These are phyloP conservation scores for Bibio marci DNA, from an alignment of 2,888 invertebrate genomes.

Conservation along the genomic window DNA sequence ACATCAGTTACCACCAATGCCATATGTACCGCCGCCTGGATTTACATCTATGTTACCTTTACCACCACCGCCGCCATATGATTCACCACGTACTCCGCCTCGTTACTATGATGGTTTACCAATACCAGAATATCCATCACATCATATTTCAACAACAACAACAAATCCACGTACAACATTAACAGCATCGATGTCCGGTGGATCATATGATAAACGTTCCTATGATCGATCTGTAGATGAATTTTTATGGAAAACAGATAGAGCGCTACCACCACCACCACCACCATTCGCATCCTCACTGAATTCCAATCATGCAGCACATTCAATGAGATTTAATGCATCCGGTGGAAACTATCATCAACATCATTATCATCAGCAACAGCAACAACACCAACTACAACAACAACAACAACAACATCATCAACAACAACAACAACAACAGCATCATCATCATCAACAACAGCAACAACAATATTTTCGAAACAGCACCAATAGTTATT, in stretches of 20 bases:
- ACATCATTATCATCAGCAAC: conserved; percentile 1
- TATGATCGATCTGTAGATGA: conserved; percentile 84
- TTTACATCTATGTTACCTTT: conserved; percentile 25
- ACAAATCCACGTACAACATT: conserved; percentile 24
- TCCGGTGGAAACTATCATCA: background rate
- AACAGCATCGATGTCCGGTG: conserved; percentile 19
- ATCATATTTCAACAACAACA: conserved; percentile 23
- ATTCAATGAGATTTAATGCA: too few relatives aligned
- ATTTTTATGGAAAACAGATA: conserved; percentile 55
- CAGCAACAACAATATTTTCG: too few relatives aligned
- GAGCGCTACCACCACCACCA: conserved; percentile 12
- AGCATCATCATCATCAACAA: background rate
- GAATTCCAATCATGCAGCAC: background rate
- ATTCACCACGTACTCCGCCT: conserved; percentile 53
- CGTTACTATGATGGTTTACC: conserved; percentile 69
- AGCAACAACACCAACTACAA: too few relatives aligned
- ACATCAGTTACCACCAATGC: conserved; percentile 68
- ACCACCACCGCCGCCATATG: conserved; percentile 44
- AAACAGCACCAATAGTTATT: too few relatives aligned
- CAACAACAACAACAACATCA: background rate
- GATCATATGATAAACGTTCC: conserved; percentile 51
- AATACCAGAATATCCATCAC: conserved; percentile 53
- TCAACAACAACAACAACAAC: background rate
- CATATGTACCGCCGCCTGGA: conserved; percentile 58
- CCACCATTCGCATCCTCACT: background rate